phyloP scores from a whole-genome alignment of 2,113 vertebrate species.

The Labeo catla region DNA sequence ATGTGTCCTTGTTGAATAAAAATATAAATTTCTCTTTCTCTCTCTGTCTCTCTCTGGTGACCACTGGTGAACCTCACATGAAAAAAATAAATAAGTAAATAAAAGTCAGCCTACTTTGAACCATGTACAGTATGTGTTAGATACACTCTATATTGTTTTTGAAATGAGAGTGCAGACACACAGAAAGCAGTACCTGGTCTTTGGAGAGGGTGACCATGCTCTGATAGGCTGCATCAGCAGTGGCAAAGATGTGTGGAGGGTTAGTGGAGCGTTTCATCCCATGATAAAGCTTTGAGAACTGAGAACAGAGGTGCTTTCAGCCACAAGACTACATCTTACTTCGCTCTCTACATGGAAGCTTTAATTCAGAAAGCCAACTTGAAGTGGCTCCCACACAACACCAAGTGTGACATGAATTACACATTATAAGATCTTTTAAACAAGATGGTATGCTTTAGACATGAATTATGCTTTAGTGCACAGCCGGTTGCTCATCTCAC shows the following conservation, averaged over 20 bases:
- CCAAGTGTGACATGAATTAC: background rate
- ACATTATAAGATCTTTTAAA: background rate
- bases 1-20: too few relatives aligned
- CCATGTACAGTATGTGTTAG: too few relatives aligned
- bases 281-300: slow-evolving; percentile 98
- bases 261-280: slow-evolving; percentile 90
- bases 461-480: background rate
- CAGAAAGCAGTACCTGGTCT: slow-evolving; percentile 85
- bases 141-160: background rate
- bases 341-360: background rate
- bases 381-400: background rate
- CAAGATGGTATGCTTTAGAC: background rate
- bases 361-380: background rate
- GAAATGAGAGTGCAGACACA: background rate
- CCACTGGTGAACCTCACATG: background rate
- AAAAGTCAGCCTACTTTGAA: background rate
- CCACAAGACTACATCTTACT: background rate
- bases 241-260: slow-evolving; percentile 97
- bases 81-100: background rate
- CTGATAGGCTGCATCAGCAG: slow-evolving; percentile 95
- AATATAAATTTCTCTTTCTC: too few relatives aligned
- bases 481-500: slow-evolving; percentile 70
- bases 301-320: slow-evolving; percentile 20
- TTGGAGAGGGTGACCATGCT: slow-evolving; percentile 95
- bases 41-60: too few relatives aligned